Evolutionary conservation across 2,113 vertebrate genomes (phyloP), one percentile per base, ranked within the genome.

Genomic region (Phycodurus eques): DNA sequence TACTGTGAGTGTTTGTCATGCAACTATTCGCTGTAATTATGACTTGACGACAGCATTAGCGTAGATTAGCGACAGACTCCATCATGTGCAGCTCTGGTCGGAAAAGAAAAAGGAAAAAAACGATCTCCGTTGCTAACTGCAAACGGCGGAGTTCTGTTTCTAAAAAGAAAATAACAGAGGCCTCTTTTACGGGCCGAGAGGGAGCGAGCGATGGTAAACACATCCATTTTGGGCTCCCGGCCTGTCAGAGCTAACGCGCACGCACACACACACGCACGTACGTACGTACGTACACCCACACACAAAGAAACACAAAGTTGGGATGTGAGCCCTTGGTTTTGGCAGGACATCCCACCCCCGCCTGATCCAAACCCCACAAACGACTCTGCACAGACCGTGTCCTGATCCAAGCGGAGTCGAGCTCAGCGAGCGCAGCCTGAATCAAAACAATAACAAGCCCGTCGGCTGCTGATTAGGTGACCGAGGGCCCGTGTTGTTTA

Each of bases 371-470:
- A 61, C 75, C 72, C 72, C 68, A 44, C 61, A 77, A 81, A 81
- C 20, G 20, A 31, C n/a, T 74, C 31, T 66, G 20, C 69, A 20
- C 53, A 35, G 49, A 66, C 70, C 31, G 66, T 3, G 22, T 53
- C 35, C 2, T 2, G 9, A 68, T 67, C 76, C 56, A 72, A 81
- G 35, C 47, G 61, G 73, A 85, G 78, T 75, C 35, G 15, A 74
- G 77, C 77, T 66, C 60, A 67, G 71, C 76, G 61, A 78, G 81
- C 82, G 81, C 70, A 81, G 61, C 70, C 54, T 22, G 69, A 84
- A 80, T 84, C 80, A 86, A 88, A 90, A 90, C 87, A 91, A 91
- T 74, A 89, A 88, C 84, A 91, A 81, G 53, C 73, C 76, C 63
- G 9, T 63, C 79, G 75, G 80, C 83, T 33, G 68, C 11, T 1